Conservation (phyloP, 2,113 vertebrate genomes). For the Ceyx melanurus region DNA sequence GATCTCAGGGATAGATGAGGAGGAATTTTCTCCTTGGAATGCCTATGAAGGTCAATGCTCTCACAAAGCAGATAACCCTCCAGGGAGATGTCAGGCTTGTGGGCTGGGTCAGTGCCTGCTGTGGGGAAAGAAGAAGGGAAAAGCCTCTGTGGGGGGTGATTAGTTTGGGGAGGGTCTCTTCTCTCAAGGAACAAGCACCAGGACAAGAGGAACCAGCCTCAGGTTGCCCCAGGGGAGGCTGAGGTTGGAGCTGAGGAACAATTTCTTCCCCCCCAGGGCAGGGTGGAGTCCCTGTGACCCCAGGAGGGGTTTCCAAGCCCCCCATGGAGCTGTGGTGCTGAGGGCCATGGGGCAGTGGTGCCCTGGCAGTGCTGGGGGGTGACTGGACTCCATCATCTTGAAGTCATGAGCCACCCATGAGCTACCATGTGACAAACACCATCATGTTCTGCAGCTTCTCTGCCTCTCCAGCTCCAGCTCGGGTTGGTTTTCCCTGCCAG, state of each 20-base stretch:
- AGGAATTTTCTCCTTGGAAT: not conserved
- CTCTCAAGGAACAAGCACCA: not conserved
- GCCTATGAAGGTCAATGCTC: not conserved
- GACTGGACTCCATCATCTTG: not conserved
- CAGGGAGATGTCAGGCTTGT: not conserved
- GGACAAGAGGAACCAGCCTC: not conserved
- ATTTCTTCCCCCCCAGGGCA: not conserved
- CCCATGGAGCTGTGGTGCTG: not conserved
- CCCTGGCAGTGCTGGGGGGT: not conserved
- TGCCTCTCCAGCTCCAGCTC: not conserved
- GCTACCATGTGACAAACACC: not conserved
- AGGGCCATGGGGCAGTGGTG: not conserved
- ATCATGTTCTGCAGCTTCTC: not conserved
- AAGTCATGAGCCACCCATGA: not conserved
- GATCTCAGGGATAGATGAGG: not conserved
- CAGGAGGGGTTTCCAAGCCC: not conserved
- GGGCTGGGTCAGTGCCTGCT: not conserved
- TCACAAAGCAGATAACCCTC: not conserved
- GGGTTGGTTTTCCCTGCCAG: not conserved
- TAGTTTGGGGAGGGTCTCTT: not conserved
- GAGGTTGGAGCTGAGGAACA: not conserved
- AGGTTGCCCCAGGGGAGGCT: not conserved
- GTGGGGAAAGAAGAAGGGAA: not conserved
- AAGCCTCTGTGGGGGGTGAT: too few relatives aligned
- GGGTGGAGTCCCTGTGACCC: not conserved